These are phyloP conservation scores for Tachycineta bicolor DNA, from an alignment of 2,113 vertebrate species.

Conservation along the genomic window DNA sequence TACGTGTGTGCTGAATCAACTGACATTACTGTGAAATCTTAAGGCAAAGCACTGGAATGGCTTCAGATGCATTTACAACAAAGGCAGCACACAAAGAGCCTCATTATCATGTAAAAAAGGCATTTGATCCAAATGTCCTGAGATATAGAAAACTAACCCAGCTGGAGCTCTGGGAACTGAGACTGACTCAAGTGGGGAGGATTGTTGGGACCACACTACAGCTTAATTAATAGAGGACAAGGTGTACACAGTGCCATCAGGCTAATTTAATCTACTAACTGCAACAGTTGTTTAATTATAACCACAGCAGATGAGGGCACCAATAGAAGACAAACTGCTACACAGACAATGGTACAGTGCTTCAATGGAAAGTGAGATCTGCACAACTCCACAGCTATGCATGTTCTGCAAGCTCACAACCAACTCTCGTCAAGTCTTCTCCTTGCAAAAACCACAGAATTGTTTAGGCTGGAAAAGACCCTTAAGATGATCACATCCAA, in stretches of 20 bases:
- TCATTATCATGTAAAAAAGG: not conserved
- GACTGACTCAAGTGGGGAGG: not conserved
- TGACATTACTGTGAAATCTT: not conserved
- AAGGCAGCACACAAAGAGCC: not conserved
- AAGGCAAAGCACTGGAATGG: not conserved
- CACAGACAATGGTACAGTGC: not conserved
- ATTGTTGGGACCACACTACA: not conserved
- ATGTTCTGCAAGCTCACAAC: not conserved
- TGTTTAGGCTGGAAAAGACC: not conserved
- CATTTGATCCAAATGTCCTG: not conserved
- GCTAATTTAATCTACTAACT: not conserved
- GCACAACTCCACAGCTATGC: not conserved
- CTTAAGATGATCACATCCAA: rapidly evolving
- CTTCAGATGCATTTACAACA: not conserved
- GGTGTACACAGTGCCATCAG: not conserved
- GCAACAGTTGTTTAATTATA: not conserved
- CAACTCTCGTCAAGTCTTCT: not conserved
- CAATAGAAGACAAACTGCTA: not conserved
- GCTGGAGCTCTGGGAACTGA: not conserved
- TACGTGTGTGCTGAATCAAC: not conserved
- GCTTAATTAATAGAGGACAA: not conserved
- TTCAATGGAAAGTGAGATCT: not conserved
- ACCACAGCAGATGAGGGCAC: not conserved
- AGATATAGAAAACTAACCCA: not conserved
- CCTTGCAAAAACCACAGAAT: not conserved